Evolutionary conservation across 2,888 invertebrate species (phyloP), one percentile per base, ranked within the genome.

Genomic region (Parascotia fuliginaria): DNA sequence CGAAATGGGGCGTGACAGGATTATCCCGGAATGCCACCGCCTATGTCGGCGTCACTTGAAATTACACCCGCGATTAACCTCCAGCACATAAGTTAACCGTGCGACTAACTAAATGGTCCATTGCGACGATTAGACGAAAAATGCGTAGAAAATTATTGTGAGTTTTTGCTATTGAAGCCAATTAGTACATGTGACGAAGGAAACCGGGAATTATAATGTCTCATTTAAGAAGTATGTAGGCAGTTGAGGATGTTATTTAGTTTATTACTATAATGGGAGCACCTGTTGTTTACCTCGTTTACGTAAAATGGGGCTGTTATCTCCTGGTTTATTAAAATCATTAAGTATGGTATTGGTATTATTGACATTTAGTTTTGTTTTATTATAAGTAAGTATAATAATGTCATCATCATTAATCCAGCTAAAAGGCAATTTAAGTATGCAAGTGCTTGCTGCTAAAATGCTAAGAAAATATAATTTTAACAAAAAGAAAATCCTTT

Each of bases 61-160:
- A 84, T 83, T 79, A 81, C 87, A 83, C 81, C 81, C 83, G 78
- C 76, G 82, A 86, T 88, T 85, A 84, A 79, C 78, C 75, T 72
- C 66, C 42, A 60, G 57, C 63, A 55, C 60, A 60, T 55, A 58
- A 70, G 56, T 52, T 56, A 59, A 56, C 56, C 67, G 71, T 71
- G 67, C 67, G 55, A 65, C 72, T 60, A 34, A 75, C 80, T 82
- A 79, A 81, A 74, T 69, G 75, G 75, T 66, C 74, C 76, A 75
- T 82, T 75, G 76, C 77, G 75, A 57, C 81, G 81, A 87, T 90
- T 89, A 89, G 82, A 60, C 73, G 79, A 83, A 81, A 83, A 75
- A 87, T 87, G 79, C 65, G 60, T 55, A 40, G 65, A 36, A 64
- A 78, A 75, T 83, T 77, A 76, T 71, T 73, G 55, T 66, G 19